Conservation (phyloP, 2,797 vertebrate species). For the Cyclopterus lumpus region DNA sequence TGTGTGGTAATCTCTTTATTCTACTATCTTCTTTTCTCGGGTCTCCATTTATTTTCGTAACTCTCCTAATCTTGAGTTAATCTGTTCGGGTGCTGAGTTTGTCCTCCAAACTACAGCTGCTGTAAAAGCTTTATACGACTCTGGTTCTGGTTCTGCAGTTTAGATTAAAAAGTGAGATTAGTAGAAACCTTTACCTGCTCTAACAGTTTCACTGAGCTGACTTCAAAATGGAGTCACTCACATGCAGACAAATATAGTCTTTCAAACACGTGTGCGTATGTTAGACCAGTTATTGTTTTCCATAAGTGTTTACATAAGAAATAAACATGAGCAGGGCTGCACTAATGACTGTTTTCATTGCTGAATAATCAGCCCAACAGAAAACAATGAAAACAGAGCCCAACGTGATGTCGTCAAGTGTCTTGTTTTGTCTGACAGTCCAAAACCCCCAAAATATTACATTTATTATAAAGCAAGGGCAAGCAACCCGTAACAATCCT, state of each 20-base stretch:
- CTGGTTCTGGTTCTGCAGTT: too few species aligned
- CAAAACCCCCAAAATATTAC: background rate
- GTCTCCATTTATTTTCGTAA: background rate
- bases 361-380: background rate
- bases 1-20: background rate
- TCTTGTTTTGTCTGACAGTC: background rate
- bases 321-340: background rate
- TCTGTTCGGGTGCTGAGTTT: background rate
- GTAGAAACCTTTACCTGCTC: background rate
- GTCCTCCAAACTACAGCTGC: background rate
- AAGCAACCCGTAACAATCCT: background rate
- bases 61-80: background rate
- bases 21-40: background rate
- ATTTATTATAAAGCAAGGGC: background rate
- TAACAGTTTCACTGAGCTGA: background rate
- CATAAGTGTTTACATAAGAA: background rate
- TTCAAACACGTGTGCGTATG: background rate
- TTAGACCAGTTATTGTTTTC: background rate
- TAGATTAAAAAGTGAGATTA: constrained; percentile 32
- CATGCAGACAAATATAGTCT: background rate
- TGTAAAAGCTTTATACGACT: background rate
- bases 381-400: background rate
- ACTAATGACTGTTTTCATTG: background rate
- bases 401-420: background rate
- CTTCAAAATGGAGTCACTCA: constrained; percentile 29